A percentile compares a stretch with the other conserved stretches of the same genome.
phyloP scores from a whole-genome alignment of 2,797 vertebrate species.

The Ibycter americanus region DNA sequence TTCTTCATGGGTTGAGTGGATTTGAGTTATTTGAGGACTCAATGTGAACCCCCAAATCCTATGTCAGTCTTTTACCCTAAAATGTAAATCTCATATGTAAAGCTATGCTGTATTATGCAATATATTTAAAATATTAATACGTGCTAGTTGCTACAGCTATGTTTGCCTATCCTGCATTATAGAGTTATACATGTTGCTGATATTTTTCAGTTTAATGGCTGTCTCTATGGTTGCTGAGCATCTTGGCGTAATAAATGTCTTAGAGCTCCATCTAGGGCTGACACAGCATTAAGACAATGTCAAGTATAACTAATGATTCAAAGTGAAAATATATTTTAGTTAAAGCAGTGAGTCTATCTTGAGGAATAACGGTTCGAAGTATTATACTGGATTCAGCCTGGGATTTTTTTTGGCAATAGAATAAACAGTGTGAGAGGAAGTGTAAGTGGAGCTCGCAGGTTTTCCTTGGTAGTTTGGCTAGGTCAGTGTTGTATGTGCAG shows the following conservation, averaged over 20 bases:
- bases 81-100: not conserved
- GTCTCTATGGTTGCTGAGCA: not conserved
- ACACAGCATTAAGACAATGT: not conserved
- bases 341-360: not conserved
- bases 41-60: not conserved
- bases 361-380: not conserved
- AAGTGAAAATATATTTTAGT: not conserved
- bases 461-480: not conserved
- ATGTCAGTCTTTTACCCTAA: not conserved
- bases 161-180: accelerated
- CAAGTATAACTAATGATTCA: not conserved
- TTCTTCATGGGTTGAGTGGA: not conserved
- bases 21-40: not conserved
- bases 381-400: not conserved
- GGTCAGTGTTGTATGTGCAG: not conserved
- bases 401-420: not conserved
- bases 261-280: conserved; percentile 28
- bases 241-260: not conserved
- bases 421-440: not conserved
- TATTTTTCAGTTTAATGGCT: not conserved
- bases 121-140: not conserved
- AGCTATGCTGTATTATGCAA: not conserved
- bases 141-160: not conserved
- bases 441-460: not conserved
- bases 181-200: accelerated